Evolutionary conservation across 2,113 vertebrate genomes (phyloP).

Genomic region (Charadrius vociferus): DNA sequence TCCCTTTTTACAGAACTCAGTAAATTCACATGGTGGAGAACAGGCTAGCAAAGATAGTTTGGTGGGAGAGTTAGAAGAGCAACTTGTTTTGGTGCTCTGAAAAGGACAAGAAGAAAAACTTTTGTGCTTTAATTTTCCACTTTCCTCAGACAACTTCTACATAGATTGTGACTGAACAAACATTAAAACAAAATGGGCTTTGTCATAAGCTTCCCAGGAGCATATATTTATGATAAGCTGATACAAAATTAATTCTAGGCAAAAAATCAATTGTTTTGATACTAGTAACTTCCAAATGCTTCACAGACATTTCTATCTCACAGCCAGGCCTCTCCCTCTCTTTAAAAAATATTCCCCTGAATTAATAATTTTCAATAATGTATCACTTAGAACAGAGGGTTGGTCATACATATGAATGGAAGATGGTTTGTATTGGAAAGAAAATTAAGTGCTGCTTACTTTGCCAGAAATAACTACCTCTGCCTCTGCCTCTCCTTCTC

Average conservation of each 20-base stretch:
- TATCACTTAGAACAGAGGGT: neutral
- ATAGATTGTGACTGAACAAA: neutral
- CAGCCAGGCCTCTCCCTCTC: neutral
- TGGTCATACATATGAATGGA: slow-evolving; percentile 18
- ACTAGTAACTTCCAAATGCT: neutral
- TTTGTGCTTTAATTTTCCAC: neutral
- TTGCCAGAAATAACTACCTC: slow-evolving; percentile 16
- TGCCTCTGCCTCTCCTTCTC: neutral
- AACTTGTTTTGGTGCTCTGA: neutral
- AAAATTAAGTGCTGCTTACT: slow-evolving; percentile 31
- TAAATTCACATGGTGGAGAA: neutral
- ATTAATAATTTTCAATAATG: neutral
- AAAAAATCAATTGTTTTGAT: neutral
- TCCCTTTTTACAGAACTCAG: neutral
- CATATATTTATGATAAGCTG: neutral
- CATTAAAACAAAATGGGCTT: neutral
- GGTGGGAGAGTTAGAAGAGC: neutral
- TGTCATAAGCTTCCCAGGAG: neutral
- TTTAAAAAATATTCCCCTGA: neutral
- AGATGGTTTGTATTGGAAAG: neutral
- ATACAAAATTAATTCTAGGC: neutral
- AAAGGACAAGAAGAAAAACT: neutral
- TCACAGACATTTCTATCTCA: neutral
- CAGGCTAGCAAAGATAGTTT: neutral
- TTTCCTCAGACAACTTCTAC: neutral